These are phyloP conservation scores for Eulemur albifrons DNA, from an alignment of 2,797 vertebrate genomes.

Conservation along the genomic window DNA sequence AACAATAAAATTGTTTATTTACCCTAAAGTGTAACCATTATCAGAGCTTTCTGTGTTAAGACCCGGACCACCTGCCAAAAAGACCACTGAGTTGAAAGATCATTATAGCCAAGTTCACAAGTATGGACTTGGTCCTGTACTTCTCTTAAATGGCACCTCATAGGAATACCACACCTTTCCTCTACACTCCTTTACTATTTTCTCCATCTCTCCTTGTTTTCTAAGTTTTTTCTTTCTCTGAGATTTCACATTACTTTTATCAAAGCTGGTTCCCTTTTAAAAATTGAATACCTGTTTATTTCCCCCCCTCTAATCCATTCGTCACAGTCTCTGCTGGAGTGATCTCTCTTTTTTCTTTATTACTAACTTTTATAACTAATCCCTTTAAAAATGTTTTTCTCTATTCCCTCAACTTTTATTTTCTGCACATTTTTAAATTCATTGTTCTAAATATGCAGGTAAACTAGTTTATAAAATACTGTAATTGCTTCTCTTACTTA, in stretches of 20 bases:
- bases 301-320: neutral
- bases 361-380: conserved; percentile 23
- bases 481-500: neutral
- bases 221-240: neutral
- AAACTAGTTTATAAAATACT: neutral
- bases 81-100: neutral
- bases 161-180: neutral
- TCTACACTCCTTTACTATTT: neutral
- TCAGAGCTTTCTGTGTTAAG: neutral
- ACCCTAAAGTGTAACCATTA: neutral
- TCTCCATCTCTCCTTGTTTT: neutral
- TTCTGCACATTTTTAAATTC: neutral
- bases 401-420: neutral
- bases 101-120: neutral
- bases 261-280: neutral
- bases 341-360: neutral
- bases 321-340: neutral
- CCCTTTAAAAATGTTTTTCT: neutral
- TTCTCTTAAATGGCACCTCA: neutral
- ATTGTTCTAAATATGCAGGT: neutral
- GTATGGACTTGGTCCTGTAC: neutral
- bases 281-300: neutral
- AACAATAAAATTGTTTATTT: neutral
- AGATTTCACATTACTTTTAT: neutral
- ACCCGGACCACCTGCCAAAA: neutral